These are phyloP conservation scores for Entelurus aequoreus DNA, from an alignment of 2,113 vertebrate species.

Conservation along the genomic window DNA sequence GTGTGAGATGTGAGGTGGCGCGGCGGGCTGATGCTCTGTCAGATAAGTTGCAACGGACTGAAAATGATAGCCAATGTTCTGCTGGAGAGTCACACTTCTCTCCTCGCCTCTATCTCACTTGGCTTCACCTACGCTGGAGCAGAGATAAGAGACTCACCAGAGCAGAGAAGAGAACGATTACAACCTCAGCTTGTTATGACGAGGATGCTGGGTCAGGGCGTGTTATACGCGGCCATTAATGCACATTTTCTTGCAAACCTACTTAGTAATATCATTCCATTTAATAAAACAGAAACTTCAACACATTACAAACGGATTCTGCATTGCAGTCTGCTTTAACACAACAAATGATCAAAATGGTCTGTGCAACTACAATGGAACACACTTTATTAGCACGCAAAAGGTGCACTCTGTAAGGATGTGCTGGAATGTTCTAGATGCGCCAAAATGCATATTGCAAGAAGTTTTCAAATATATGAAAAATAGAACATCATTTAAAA, in stretches of 20 bases:
- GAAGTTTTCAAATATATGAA: too few species aligned
- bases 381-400: too few species aligned
- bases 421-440: too few species aligned
- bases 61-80: constrained; percentile 47
- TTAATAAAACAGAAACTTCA: neutral
- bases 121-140: constrained; percentile 27
- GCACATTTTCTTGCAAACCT: too few species aligned
- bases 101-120: constrained; percentile 36
- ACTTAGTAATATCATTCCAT: too few species aligned
- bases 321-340: too few species aligned
- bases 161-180: constrained; percentile 21
- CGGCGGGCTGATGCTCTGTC: constrained; percentile 43
- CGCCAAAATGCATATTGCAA: too few species aligned
- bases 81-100: constrained; percentile 35
- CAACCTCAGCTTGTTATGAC: constrained; percentile 26
- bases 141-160: constrained; percentile 37
- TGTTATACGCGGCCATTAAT: neutral
- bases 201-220: constrained; percentile 3
- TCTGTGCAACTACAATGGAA: too few species aligned
- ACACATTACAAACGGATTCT: too few species aligned
- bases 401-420: too few species aligned
- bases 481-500: too few species aligned
- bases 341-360: too few species aligned
- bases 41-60: constrained; percentile 43
- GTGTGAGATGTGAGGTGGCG: constrained; percentile 39